phyloP scores from a whole-genome alignment of 2,888 invertebrate species.

The Meta bourneti region DNA sequence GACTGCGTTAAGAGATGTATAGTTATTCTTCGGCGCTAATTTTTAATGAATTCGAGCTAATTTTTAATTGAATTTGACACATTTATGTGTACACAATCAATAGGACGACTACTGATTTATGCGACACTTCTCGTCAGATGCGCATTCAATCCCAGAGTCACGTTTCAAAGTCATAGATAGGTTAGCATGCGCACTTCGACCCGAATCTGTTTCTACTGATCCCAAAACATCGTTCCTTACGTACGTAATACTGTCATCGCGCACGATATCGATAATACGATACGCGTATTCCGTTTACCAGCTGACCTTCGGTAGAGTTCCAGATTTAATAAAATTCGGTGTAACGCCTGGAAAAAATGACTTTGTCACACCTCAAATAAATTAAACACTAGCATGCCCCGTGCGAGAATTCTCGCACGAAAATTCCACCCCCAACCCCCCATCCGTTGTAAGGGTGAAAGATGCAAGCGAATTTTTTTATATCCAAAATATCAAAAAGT shows the following conservation, averaged over 20 bases:
- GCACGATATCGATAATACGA: slow-evolving; percentile 1
- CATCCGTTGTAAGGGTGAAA: too few species aligned
- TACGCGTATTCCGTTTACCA: background rate
- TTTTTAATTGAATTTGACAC: background rate
- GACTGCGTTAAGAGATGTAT: too few species aligned
- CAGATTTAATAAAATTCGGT: too few species aligned
- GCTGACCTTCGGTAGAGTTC: background rate
- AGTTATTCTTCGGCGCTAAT: background rate
- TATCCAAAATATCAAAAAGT: too few species aligned
- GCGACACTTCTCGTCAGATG: background rate
- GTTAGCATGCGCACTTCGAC: background rate
- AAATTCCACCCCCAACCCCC: too few species aligned
- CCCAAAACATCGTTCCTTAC: slow-evolving; percentile 3
- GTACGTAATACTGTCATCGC: slow-evolving; percentile 10
- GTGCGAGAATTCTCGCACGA: too few species aligned
- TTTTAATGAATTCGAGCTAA: background rate
- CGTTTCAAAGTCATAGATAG: slow-evolving; percentile 39
- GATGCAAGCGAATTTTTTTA: too few species aligned
- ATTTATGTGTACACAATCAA: background rate
- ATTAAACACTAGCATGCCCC: too few species aligned
- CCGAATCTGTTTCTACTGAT: background rate
- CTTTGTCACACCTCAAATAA: too few species aligned
- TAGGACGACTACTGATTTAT: background rate
- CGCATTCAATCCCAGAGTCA: background rate
- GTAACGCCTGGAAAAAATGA: too few species aligned